Conservation (phyloP, 2,888 invertebrate species). For the Hetaerina titia region DNA sequence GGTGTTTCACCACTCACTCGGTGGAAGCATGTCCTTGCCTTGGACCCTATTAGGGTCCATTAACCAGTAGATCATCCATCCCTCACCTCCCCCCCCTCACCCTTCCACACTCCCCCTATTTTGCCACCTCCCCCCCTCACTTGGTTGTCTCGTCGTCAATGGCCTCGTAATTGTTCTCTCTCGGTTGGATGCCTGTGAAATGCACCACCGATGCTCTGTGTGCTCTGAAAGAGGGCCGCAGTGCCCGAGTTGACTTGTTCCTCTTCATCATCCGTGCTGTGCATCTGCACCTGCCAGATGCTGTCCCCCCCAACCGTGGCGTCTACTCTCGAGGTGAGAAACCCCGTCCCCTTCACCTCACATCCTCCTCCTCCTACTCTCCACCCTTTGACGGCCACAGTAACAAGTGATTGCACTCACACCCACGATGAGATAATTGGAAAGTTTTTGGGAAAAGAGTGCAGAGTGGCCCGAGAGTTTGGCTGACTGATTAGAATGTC, state of each 20-base stretch:
- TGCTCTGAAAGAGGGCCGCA: constrained; percentile 2
- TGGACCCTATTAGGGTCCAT: neutral
- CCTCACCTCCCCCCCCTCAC: neutral
- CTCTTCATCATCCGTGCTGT: neutral
- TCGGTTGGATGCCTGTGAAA: too few relatives aligned
- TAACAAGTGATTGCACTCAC: too few relatives aligned
- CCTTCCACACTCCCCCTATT: neutral
- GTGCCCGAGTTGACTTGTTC: neutral
- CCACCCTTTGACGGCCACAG: too few relatives aligned
- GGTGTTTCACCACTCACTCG: neutral
- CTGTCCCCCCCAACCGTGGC: neutral
- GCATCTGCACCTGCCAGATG: constrained; percentile 23
- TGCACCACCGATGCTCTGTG: neutral
- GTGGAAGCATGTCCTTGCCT: constrained; percentile 10
- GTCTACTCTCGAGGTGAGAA: constrained; percentile 3
- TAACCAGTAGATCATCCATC: constrained; percentile 30
- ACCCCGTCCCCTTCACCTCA: neutral
- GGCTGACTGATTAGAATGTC: too few relatives aligned
- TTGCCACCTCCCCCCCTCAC: neutral
- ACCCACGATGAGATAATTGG: too few relatives aligned
- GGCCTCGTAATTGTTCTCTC: neutral
- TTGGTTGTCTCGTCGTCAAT: constrained; percentile 27
- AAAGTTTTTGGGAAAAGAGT: too few relatives aligned
- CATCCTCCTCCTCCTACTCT: too few relatives aligned
- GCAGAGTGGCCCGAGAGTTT: too few relatives aligned